Percentiles rank a stretch among this genome's conserved stretches.
phyloP scores from a whole-genome alignment of 2,113 vertebrate species.

The Papio anubis region DNA sequence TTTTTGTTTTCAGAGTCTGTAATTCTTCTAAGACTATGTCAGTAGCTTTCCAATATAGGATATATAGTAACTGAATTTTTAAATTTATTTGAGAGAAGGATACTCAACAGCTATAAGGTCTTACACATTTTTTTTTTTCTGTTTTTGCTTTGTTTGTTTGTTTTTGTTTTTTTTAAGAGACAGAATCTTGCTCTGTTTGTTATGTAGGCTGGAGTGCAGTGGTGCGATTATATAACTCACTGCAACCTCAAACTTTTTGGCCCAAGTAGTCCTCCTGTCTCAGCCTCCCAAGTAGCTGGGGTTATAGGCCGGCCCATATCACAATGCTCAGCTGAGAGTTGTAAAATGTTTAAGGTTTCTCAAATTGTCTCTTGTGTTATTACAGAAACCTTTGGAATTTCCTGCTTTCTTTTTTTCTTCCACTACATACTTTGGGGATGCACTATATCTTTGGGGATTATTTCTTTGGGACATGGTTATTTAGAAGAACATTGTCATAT shows the following conservation, averaged over 20 bases:
- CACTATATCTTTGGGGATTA: neutral
- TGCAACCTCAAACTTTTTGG: neutral
- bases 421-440: neutral
- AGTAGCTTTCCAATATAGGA: conserved; percentile 24
- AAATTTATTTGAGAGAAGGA: conserved; percentile 2
- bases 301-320: neutral
- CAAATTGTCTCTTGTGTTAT: neutral
- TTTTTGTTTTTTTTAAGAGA: neutral
- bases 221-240: no score
- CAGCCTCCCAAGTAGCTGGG: neutral
- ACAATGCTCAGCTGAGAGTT: neutral
- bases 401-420: neutral
- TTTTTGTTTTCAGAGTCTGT: conserved; percentile 41
- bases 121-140: neutral
- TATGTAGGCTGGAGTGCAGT: no score
- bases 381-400: conserved; percentile 39
- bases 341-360: neutral
- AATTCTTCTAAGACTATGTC: conserved; percentile 14
- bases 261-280: neutral
- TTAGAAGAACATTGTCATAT: neutral
- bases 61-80: conserved; percentile 33
- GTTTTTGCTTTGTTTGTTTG: no score
- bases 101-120: neutral
- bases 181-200: neutral
- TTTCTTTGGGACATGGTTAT: neutral